These are phyloP conservation scores for Telenomus remus DNA, from an alignment of 1,140 invertebrate genomes.

Conservation along the genomic window DNA sequence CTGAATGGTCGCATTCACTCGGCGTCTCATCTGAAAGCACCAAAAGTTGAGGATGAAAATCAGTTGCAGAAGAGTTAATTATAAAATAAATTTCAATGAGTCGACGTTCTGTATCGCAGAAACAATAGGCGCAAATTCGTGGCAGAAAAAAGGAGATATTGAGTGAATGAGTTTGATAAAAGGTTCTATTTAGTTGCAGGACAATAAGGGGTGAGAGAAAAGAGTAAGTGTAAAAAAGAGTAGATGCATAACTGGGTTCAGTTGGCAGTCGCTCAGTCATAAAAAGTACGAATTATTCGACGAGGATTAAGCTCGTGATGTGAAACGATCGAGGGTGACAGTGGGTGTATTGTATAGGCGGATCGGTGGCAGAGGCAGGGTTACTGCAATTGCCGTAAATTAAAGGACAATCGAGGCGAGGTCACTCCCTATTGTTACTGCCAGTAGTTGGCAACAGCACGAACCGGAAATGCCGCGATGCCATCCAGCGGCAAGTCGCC, in stretches of 20 bases:
- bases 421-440: slow-evolving; percentile 67
- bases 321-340: slow-evolving; percentile 54
- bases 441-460: slow-evolving; percentile 61
- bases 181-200: slow-evolving; percentile 24
- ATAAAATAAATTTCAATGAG: too few relatives aligned
- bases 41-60: too few relatives aligned
- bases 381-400: slow-evolving; percentile 69
- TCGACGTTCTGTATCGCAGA: too few relatives aligned
- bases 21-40: neutral
- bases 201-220: slow-evolving; percentile 14
- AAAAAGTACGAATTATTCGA: slow-evolving; percentile 67
- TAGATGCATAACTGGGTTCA: slow-evolving; percentile 32
- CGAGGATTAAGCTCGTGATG: slow-evolving; percentile 67
- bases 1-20: neutral
- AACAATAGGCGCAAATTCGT: too few relatives aligned
- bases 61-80: too few relatives aligned
- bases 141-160: slow-evolving; percentile 9
- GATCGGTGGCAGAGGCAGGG: slow-evolving; percentile 42
- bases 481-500: slow-evolving; percentile 60
- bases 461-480: slow-evolving; percentile 63
- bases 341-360: slow-evolving; percentile 36
- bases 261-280: slow-evolving; percentile 57
- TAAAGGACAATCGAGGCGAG: slow-evolving; percentile 71
- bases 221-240: slow-evolving; percentile 41
- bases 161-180: slow-evolving; percentile 10